Evolutionary conservation across 2,113 vertebrate species (phyloP), one percentile per base, ranked within the genome.

Genomic region (Brachypteracias leptosomus): DNA sequence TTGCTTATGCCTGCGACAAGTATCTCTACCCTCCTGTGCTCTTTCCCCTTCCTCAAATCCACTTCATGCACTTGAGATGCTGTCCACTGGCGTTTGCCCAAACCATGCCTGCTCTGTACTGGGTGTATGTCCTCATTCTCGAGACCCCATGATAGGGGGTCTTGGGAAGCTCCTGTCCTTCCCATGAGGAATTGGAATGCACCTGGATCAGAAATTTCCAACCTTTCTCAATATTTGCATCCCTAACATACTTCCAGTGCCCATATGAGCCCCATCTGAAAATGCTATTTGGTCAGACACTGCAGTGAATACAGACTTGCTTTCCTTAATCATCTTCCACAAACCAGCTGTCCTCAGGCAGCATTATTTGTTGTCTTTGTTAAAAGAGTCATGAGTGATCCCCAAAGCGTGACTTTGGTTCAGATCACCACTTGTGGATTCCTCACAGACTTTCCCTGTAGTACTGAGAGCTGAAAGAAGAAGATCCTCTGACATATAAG

Each of bases 321-420:
- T 88, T 93, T 73, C 71, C 58, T 73, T 79, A 61, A 61, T 42
- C 58, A 47, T 44, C 62, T 65, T 76, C 81, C 66, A 57, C 57
- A 75, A 65, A 55, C 44, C 95, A 89, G 90, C 81, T 95, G 90
- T 82, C 78, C 62, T 83, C 67, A 36, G 82, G 58, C 81, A 93
- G 78, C 11, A 2, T 66, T 70, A 89, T 73, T 54, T 83, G 26
- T 84, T 84, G 63, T 51, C 84, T 66, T 54, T 84, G 76, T n/a
- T 84, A 49, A 77, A 84, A 46, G 87, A 84, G 59, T 22, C 63
- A 49, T 10, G 46, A 80, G 51, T 33, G 84, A 77, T 92, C 36
- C 89, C 42, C 76, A 77, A 65, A 58, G 83, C 83, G 44, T 5
- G 36, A 22, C 59, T 73, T 80, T 1, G 3, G 44, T 54, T 91